A percentile compares a stretch with the other conserved stretches of the same genome.
These are phyloP conservation scores for Entelurus aequoreus DNA, from an alignment of 2,113 vertebrate genomes.

Conservation along the genomic window DNA sequence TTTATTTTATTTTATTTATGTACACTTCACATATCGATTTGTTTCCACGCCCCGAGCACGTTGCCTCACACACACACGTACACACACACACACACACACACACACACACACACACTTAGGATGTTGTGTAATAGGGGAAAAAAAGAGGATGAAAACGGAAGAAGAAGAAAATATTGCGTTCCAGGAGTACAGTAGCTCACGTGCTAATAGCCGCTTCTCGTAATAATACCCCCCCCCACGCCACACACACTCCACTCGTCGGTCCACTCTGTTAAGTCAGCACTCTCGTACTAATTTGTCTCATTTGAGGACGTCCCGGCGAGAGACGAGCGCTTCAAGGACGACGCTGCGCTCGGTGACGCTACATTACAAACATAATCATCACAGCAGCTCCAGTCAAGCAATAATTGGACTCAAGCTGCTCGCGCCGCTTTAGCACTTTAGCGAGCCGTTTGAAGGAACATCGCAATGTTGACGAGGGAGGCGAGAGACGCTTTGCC, in stretches of 20 bases:
- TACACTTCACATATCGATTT: constrained; percentile 65
- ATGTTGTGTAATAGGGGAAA: no score
- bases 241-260: constrained; percentile 16
- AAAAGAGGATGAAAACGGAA: no score
- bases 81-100: no score
- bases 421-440: constrained; percentile 52
- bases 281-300: constrained; percentile 52
- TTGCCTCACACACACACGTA: no score
- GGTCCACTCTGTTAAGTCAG: constrained; percentile 60
- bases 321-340: constrained; percentile 60
- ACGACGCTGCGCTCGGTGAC: constrained; percentile 34
- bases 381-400: constrained; percentile 64
- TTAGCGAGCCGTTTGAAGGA: constrained; percentile 48
- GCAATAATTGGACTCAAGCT: constrained; percentile 68
- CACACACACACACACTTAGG: no score
- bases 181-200: no score
- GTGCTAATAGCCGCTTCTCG: no score
- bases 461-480: constrained; percentile 30
- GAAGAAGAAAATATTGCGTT: no score
- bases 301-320: constrained; percentile 62
- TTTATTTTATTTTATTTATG: background rate
- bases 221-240: no score
- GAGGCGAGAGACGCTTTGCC: constrained; percentile 5
- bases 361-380: constrained; percentile 67
- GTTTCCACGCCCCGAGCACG: constrained; percentile 1